Conservation (phyloP, 1,140 invertebrate species). For the Leguminivora glycinivorella region DNA sequence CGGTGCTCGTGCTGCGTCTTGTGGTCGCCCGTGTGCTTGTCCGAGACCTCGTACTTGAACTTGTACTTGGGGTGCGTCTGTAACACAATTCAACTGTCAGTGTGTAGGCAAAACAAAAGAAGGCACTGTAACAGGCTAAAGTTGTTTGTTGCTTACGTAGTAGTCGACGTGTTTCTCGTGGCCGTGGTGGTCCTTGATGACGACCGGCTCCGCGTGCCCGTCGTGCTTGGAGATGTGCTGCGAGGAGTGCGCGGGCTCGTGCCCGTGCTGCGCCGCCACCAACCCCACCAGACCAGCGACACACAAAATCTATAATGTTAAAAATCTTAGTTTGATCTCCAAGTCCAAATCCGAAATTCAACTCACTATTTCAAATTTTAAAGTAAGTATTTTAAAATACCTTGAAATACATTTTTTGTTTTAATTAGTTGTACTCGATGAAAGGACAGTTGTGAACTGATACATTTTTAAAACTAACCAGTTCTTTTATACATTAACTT, state of each 20-base stretch:
- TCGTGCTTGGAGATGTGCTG: conserved; percentile 53
- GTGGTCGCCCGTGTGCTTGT: conserved; percentile 12
- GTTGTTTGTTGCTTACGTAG: conserved; percentile 21
- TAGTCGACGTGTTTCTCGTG: conserved; percentile 39
- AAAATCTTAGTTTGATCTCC: neutral
- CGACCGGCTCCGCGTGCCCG: conserved; percentile 46
- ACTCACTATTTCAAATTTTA: neutral
- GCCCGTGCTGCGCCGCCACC: conserved; percentile 39
- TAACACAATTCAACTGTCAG: conserved; percentile 34
- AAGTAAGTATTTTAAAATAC: conserved; percentile 35
- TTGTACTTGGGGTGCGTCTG: conserved; percentile 58
- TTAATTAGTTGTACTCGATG: conserved; percentile 35
- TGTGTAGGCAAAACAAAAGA: neutral
- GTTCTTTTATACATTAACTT: conserved; percentile 55
- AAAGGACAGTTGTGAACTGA: conserved; percentile 46
- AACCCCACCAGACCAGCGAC: conserved; percentile 39
- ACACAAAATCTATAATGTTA: conserved; percentile 44
- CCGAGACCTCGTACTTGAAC: conserved; percentile 53
- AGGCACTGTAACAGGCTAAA: neutral
- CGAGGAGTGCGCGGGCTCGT: conserved; percentile 48
- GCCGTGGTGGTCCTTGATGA: conserved; percentile 41
- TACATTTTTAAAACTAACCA: conserved; percentile 42
- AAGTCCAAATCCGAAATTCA: neutral
- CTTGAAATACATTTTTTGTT: conserved; percentile 52
- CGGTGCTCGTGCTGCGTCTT: conserved; percentile 18